Evolutionary conservation across 2,888 invertebrate species (phyloP).

Genomic region (Pseudococcus longispinus): DNA sequence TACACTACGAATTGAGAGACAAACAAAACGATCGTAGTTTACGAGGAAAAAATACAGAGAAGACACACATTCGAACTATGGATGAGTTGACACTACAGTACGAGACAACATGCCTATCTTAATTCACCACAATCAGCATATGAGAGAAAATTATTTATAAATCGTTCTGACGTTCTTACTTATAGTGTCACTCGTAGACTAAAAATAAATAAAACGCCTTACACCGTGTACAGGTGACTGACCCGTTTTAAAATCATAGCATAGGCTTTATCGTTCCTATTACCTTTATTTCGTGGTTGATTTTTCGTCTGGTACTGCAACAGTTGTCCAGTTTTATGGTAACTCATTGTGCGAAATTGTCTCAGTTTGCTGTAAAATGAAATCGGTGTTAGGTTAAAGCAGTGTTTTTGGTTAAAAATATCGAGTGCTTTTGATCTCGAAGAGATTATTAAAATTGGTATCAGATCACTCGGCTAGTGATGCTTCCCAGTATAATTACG

Average conservation of each 20-base stretch:
- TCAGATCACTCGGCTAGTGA: background rate
- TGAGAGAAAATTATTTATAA: constrained; percentile 52
- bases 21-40: background rate
- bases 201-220: constrained; percentile 46
- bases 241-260: constrained; percentile 29
- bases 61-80: background rate
- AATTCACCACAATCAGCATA: constrained; percentile 29
- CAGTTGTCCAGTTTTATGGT: constrained; percentile 41
- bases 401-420: background rate
- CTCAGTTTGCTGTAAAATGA: background rate
- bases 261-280: background rate
- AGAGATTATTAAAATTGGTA: background rate
- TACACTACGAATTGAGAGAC: constrained; percentile 4
- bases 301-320: constrained; percentile 22
- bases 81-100: constrained; percentile 6
- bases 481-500: background rate
- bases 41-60: background rate
- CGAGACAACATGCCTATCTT: constrained; percentile 13
- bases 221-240: constrained; percentile 52
- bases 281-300: constrained; percentile 26
- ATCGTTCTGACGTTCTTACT: constrained; percentile 45
- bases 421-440: background rate
- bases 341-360: constrained; percentile 23
- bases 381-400: background rate
- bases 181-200: constrained; percentile 30